Base-by-base conservation (phyloP, 1,140 invertebrate species). In the Leptopilina boulardi region DNA sequence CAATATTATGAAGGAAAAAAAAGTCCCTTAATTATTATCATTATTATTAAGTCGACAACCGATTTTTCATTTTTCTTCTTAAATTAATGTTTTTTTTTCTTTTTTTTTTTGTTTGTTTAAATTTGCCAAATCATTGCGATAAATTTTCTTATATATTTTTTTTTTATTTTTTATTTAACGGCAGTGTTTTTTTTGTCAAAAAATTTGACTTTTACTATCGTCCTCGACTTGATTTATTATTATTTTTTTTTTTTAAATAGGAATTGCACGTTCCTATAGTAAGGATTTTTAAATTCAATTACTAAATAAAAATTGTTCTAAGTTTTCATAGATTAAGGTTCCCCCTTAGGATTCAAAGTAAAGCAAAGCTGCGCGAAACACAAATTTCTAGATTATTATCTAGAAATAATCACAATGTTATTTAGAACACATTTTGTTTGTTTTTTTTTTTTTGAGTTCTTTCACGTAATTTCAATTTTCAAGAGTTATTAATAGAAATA, bases 221-320 rank as follows among this genome's bases (percentile, higher is more conserved):
- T 30, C 34, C 18, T 23, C 38, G 42, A 44, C 47, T 47, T 34
- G 19, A n/a, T n/a, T n/a, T n/a, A n/a, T n/a, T n/a, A n/a, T n/a
- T n/a, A n/a, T n/a, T n/a, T n/a, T 76, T 71, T 30, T 30, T 30
- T 30, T 30, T 2, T 30, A 30, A 3, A 74, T 71, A 77, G 54
- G 74, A 78, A 80, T 78, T 80, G 79, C 79, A 80, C 76, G 56
- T 80, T 80, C 54, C 76, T 80, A 80, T 3, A n/a, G n/a, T n/a
- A 30, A 30, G 23, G 41, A 44, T 26, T 59, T 59, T 59, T n/a
- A n/a, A n/a, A 59, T 15, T 59, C 21, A 59, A 11, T 26, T 26
- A 30, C 56, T 23, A 26, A 59, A 59, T 23, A 59, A 59, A 56
- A 59, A 59, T 5, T 59, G 0, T 15, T 66, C 59, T 15, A 66